These are phyloP conservation scores for Caenorhabditis sp. DNA, from an alignment of 2,888 invertebrate species.

Conservation along the genomic window DNA sequence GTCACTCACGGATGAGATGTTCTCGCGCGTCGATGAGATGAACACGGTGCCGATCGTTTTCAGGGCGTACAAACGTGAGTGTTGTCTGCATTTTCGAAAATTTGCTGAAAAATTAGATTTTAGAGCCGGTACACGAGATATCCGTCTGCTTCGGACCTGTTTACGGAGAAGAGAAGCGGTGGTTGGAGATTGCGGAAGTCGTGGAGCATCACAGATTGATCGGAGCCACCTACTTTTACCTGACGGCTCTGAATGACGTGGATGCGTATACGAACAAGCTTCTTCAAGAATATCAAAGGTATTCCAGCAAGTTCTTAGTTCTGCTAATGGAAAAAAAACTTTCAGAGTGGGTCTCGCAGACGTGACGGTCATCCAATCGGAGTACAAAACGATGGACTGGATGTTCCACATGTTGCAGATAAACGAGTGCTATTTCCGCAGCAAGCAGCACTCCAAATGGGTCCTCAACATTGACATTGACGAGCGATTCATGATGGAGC, in stretches of 20 bases:
- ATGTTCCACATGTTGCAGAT: conserved; percentile 15
- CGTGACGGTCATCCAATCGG: neutral
- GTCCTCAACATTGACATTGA: conserved; percentile 16
- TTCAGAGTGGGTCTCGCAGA: conserved; percentile 8
- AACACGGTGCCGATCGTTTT: conserved; percentile 1
- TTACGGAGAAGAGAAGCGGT: conserved; percentile 3
- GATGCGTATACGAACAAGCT: conserved; percentile 2
- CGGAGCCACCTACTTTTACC: conserved; percentile 13
- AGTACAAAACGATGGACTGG: neutral
- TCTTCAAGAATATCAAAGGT: conserved; percentile 5
- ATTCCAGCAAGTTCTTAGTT: neutral
- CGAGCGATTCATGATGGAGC: conserved; percentile 2
- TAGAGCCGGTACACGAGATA: conserved; percentile 8
- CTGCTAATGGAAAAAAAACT: too few relatives aligned
- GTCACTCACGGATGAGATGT: neutral
- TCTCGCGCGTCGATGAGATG: neutral
- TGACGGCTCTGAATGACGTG: conserved; percentile 1
- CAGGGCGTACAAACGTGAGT: conserved; percentile 1
- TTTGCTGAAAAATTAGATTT: neutral
- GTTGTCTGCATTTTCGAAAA: neutral
- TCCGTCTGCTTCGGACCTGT: conserved; percentile 10
- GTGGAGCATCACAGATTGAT: conserved; percentile 18
- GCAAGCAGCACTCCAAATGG: conserved; percentile 2
- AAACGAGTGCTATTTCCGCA: conserved; percentile 3
- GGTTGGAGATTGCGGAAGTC: conserved; percentile 15